Evolutionary conservation across 2,888 invertebrate species (phyloP).

Genomic region (Hemicrepidius hirtus): DNA sequence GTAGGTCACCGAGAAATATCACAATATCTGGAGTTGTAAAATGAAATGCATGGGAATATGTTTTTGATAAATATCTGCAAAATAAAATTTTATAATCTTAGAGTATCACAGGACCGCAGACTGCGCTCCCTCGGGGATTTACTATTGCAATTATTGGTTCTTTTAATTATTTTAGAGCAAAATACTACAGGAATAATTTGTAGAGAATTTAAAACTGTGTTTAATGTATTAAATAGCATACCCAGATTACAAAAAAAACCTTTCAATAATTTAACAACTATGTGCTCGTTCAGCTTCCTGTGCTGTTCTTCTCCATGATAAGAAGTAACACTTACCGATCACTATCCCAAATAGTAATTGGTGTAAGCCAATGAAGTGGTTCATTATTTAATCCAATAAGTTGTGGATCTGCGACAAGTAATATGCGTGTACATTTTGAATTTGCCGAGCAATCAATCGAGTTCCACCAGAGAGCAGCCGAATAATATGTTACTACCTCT

Average conservation of each 20-base stretch:
- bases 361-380: constrained; percentile 78
- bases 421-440: constrained; percentile 67
- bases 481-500: constrained; percentile 66
- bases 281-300: too few relatives aligned
- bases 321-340: constrained; percentile 89
- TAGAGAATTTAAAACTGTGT: too few relatives aligned
- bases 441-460: constrained; percentile 63
- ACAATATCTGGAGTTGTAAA: constrained; percentile 88
- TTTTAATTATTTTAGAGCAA: too few relatives aligned
- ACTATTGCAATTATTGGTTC: too few relatives aligned
- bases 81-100: too few relatives aligned
- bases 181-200: too few relatives aligned
- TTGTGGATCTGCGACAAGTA: constrained; percentile 91
- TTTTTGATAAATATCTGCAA: constrained; percentile 85
- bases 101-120: too few relatives aligned
- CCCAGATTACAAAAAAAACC: too few relatives aligned
- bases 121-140: too few relatives aligned
- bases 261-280: too few relatives aligned
- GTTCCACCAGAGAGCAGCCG: constrained; percentile 65
- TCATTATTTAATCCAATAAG: constrained; percentile 89
- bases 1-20: constrained; percentile 93
- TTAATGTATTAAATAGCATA: too few relatives aligned
- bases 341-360: constrained; percentile 88
- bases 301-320: too few relatives aligned
- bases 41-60: constrained; percentile 82